Evolutionary conservation across 2,888 invertebrate species (phyloP), one percentile per base, ranked within the genome.

Genomic region (Hemaris fuciformis): DNA sequence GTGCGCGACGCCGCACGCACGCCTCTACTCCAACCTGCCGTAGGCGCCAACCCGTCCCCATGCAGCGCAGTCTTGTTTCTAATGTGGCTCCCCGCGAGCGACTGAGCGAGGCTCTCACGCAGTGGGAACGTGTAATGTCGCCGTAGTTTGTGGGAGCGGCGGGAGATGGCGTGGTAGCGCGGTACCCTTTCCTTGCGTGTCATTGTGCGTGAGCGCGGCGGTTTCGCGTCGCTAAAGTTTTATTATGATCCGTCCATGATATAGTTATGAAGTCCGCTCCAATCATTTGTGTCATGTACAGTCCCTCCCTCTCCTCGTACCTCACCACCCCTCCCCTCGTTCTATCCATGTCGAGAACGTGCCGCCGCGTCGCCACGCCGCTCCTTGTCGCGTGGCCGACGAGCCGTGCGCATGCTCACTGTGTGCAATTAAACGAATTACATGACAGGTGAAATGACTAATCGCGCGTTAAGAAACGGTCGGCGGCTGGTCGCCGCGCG

Each of bases 241-340:
- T 73, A 77, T 80, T 80, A 79, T 77, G 83, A 85, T 88, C 87
- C 87, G 87, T 88, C 87, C 87, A 87, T 27, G 53, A 53, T 53
- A 53, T 53, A 53, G 3, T 53, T 53, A 27, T 27, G 10, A 31
- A 15, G 31, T 53, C 53, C 53, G 10, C 1, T 18, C 27, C 31
- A 1, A 18, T 53, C 18, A 15, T 10, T 53, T 53, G 53, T 53
- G 10, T 31, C 53, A 27, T 18, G 31, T 31, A 53, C 15, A 8
- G 6, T 18, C 4, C 10, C 18, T 15, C 18, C 18, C 3, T 5
- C 18, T 10, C 8, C 8, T 2, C n/a, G 10, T 1, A 5, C 53
- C 10, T 18, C 31, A n/a, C 38, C 38, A n/a, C 5, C 38, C 31
- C 18, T 25, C 15, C 27, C 25, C 15, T 22, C 22, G 13, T 27